A percentile compares a stretch with the other conserved stretches of the same genome.
Evolutionary conservation across 2,888 invertebrate species (phyloP).

Genomic region (Drosophila barbarae): DNA sequence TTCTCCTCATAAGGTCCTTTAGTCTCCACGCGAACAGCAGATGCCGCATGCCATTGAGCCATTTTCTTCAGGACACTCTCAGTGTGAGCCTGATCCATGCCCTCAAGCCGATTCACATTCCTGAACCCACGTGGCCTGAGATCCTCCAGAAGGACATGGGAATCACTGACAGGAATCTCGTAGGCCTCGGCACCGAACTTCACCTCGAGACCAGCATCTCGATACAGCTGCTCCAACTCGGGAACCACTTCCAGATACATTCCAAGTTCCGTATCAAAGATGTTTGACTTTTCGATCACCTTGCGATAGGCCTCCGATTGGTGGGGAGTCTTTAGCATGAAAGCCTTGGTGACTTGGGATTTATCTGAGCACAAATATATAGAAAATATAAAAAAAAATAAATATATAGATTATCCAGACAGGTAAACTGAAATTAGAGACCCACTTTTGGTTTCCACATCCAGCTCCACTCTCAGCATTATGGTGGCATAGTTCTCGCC

Average conservation of each 20-base stretch:
- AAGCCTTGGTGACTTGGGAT: conserved; percentile 29
- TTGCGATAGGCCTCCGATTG: conserved; percentile 36
- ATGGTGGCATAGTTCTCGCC: conserved; percentile 76
- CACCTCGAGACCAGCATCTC: conserved; percentile 51
- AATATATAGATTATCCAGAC: too few species aligned
- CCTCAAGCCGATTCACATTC: conserved; percentile 68
- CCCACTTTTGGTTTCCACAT: conserved; percentile 64
- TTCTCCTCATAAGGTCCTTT: conserved; percentile 45
- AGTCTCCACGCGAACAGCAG: conserved; percentile 58
- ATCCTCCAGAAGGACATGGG: conserved; percentile 69
- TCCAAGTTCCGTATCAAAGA: conserved; percentile 63
- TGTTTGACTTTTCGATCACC: conserved; percentile 45
- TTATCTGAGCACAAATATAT: conserved; percentile 33
- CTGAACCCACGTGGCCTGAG: conserved; percentile 57
- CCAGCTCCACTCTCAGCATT: conserved; percentile 67
- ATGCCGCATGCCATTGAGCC: conserved; percentile 76
- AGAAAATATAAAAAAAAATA: too few species aligned
- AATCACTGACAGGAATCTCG: conserved; percentile 22
- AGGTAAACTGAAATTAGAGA: conserved; percentile 6
- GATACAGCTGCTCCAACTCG: conserved; percentile 66
- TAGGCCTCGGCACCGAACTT: conserved; percentile 55
- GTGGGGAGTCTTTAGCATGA: conserved; percentile 58
- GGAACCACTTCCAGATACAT: conserved; percentile 66
- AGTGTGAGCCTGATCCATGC: conserved; percentile 67
- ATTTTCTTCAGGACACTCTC: conserved; percentile 66